Evolutionary conservation across 2,888 invertebrate genomes (phyloP).

Genomic region (Plebejus argus): DNA sequence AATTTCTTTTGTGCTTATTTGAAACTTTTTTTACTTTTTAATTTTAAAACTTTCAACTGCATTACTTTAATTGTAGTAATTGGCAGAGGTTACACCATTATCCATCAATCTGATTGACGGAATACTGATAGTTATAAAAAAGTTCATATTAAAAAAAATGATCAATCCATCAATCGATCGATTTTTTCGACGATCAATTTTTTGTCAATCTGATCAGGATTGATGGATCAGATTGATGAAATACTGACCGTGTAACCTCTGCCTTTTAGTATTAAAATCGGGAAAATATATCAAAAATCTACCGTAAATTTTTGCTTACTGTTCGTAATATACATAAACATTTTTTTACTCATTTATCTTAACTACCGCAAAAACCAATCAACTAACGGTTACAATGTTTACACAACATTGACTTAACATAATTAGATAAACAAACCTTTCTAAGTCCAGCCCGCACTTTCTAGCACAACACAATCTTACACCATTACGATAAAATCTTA

Average conservation of each 20-base stretch:
- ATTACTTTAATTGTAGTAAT: too few species aligned
- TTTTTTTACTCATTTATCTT: background rate
- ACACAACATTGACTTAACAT: background rate
- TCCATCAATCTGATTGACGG: too few species aligned
- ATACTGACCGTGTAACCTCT: too few species aligned
- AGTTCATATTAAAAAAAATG: too few species aligned
- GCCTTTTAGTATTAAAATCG: too few species aligned
- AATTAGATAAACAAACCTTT: slow-evolving; percentile 24
- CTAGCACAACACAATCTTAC: slow-evolving; percentile 29
- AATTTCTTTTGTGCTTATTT: background rate
- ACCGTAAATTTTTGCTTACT: background rate
- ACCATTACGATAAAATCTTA: slow-evolving; percentile 29
- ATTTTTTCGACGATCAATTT: too few species aligned
- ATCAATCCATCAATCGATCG: too few species aligned
- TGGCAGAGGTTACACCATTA: too few species aligned
- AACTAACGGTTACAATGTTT: background rate
- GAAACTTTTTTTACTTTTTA: background rate
- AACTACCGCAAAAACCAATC: background rate
- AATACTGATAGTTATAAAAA: too few species aligned
- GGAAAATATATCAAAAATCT: too few species aligned
- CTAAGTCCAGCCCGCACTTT: slow-evolving; percentile 20
- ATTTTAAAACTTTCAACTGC: background rate
- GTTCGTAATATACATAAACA: background rate
- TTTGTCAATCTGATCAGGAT: too few species aligned
- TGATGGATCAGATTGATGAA: too few species aligned